Base-by-base conservation (phyloP, 1,140 invertebrate species). In the Cryptotermes secundus region DNA sequence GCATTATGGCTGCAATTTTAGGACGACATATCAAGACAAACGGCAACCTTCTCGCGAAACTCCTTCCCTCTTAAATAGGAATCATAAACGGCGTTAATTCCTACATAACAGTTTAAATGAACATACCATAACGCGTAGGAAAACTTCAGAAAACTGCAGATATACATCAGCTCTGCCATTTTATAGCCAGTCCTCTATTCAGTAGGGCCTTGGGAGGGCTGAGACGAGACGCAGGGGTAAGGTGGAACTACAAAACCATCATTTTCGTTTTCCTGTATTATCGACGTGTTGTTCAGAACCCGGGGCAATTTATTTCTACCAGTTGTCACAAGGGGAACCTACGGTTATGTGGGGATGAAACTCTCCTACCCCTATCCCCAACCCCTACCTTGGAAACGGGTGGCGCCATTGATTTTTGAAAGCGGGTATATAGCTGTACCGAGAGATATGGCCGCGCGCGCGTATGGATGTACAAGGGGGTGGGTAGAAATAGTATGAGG, bases 371-470 rank as follows among this genome's bases (percentile, higher is more conserved):
- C 35, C 38, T 16, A 16, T 10, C 36, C 24, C 38, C 31, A 35
- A 59, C 80, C 80, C 35, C n/a, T 59, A 79, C 79, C 80, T 83
- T 83, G 81, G 83, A 79, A 80, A 72, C 59, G 59, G 65, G 83
- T 53, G 86, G 83, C 85, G 83, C 84, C 86, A 86, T 86, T 85
- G 86, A 86, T 86, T 86, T 86, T 86, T 86, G 85, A 86, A 84
- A 86, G 79, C 42, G 83, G 53, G 59, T 84, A 80, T 26, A 82
- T 3, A 31, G 59, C 81, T 31, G 36, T n/a, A 22, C 35, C 80
- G 81, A 42, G 35, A 35, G 38, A 38, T 81, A 81, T n/a, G 31
- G 45, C 19, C 14, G 45, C 59, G 59, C 59, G 59, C 59, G 59
- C 26, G 26, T 72, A 38, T 49, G 22, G 24, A 82, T 82, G 26